Evolutionary conservation across 53 echinoderm and acorn worm species (phyloP), one percentile per base, ranked within the genome.

Genomic region (Echinarachnius parma): DNA sequence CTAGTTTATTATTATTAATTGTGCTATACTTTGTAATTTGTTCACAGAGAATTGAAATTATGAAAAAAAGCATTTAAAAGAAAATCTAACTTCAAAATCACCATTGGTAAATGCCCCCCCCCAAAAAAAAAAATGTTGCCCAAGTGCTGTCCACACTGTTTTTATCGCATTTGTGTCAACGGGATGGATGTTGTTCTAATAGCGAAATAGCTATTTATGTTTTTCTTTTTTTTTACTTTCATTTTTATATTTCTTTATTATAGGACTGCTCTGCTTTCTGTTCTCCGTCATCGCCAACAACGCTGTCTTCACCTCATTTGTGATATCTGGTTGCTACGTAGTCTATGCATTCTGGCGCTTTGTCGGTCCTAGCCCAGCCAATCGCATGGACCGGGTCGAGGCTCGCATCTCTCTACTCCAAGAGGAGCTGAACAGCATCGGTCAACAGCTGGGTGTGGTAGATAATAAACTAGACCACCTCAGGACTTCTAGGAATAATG

Each of bases 281-380:
- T 5, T 72, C 28, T 72, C 74, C 27, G 18, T 72, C 26, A 72
- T 72, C 57, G 28, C 39, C 37, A 72, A 72, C 74, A 72, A 72
- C 4, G 74, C 74, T 35, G 74, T 72, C 42, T 72, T 72, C 57
- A 72, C 56, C 42, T 55, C 74, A 37, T 36, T 72, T 29, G 28
- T 72, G 16, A 55, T 72, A 5, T 55, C 74, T 11, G 55, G 25
- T 19, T 72, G 9, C 57, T 72, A 72, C 74, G 39, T 39, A 26
- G 5, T 55, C 5, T 72, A 72, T 9, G 74, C 74, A 28, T 21
- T 72, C 55, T 72, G 57, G 56, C 34, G 57, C 56, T 56, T 72
- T 0, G 44, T 56, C 10, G 74, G 56, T 5, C 35, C 55, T 16
- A 55, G 56, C 19, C 37, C 36, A n/a, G 28, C 56, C 18, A 39